These are phyloP conservation scores for Trichosurus vulpecula DNA, from an alignment of 2,797 vertebrate species.

Conservation along the genomic window DNA sequence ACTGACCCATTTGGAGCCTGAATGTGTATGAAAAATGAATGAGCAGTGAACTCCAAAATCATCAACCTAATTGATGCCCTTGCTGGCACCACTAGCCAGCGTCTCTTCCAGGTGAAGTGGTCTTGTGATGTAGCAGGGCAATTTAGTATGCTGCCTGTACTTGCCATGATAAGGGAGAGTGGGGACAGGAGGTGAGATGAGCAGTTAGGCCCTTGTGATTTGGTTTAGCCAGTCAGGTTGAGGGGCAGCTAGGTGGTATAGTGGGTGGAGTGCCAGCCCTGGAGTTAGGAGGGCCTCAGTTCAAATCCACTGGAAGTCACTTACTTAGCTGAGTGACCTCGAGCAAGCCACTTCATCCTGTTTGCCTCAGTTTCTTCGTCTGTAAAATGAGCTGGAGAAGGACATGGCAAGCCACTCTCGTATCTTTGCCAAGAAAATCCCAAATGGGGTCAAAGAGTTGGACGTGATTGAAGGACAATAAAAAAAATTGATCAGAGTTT, in stretches of 20 bases:
- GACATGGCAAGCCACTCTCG: background rate
- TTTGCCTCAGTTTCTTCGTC: background rate
- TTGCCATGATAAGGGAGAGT: background rate
- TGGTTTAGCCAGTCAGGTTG: background rate
- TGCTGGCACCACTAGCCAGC: background rate
- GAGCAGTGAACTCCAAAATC: background rate
- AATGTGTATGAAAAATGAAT: background rate
- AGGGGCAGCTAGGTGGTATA: background rate
- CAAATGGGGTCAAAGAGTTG: background rate
- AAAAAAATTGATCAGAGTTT: background rate
- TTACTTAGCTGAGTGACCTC: background rate
- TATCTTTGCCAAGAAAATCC: background rate
- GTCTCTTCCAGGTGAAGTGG: background rate
- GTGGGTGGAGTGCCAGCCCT: background rate
- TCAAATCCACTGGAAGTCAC: background rate
- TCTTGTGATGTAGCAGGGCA: background rate
- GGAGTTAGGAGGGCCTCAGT: background rate
- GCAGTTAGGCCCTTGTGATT: background rate
- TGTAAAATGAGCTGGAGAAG: background rate
- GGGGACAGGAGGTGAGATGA: background rate
- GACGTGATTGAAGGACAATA: background rate
- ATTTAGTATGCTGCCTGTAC: background rate
- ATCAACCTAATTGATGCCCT: background rate
- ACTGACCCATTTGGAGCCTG: background rate
- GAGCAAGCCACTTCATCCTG: background rate